A percentile compares a stretch with the other conserved stretches of the same genome.
phyloP scores from a whole-genome alignment of 1,140 invertebrate species.

The Macrotrachela quadricornifera region DNA sequence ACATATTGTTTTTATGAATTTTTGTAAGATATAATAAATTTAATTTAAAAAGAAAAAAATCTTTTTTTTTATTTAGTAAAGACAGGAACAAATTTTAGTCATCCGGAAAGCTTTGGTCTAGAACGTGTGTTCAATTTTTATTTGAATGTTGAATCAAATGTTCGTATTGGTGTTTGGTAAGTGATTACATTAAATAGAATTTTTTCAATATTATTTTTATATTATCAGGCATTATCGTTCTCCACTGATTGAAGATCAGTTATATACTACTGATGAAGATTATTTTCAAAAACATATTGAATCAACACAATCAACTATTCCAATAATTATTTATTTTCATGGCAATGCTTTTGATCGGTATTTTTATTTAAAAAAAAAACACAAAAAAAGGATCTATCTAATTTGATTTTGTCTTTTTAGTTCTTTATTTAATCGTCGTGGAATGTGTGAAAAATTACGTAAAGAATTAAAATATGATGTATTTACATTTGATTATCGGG shows the following conservation, averaged over 20 bases:
- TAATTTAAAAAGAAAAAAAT: too few species aligned
- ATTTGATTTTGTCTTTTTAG: not conserved
- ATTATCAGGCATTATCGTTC: too few species aligned
- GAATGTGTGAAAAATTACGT: not conserved
- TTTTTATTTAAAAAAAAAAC: not conserved
- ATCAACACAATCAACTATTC: not conserved
- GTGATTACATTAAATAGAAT: not conserved
- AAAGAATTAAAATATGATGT: conserved; percentile 35
- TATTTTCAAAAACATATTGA: too few species aligned
- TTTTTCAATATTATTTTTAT: too few species aligned
- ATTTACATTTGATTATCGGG: conserved; percentile 73
- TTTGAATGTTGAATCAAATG: not conserved
- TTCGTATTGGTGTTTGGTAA: conserved; percentile 6
- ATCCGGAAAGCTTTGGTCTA: not conserved
- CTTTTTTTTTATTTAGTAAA: too few species aligned
- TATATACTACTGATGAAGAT: too few species aligned
- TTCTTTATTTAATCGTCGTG: too few species aligned
- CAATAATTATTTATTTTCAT: conserved; percentile 2
- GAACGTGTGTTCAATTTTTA: conserved; percentile 5
- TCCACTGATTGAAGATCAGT: too few species aligned
- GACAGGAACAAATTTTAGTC: not conserved
- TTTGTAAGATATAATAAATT: too few species aligned
- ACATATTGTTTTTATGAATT: too few species aligned
- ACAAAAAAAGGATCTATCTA: not conserved
- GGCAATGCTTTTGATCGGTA: conserved; percentile 3